Evolutionary conservation across 2,888 invertebrate genomes (phyloP).

Genomic region (Cosmopolites sordidus): DNA sequence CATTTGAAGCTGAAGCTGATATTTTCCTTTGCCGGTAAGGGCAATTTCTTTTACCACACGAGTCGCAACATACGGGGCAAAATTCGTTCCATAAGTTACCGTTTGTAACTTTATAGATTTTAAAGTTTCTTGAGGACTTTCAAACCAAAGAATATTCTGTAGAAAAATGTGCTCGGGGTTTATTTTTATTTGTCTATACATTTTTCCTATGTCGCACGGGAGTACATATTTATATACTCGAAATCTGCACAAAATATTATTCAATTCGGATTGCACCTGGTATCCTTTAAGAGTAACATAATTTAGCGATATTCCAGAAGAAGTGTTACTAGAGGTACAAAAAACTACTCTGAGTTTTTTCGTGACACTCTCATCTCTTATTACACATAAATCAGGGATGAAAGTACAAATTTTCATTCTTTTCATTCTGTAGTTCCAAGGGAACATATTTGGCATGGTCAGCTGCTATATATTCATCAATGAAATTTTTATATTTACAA

Average conservation of each 20-base stretch:
- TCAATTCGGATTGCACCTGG: constrained; percentile 13
- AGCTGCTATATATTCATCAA: constrained; percentile 4
- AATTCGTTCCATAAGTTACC: constrained; percentile 26
- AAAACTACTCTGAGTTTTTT: constrained; percentile 24
- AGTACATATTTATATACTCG: constrained; percentile 9
- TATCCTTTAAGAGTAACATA: constrained; percentile 13
- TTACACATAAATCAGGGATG: constrained; percentile 22
- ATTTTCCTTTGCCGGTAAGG: too few species aligned
- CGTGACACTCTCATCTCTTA: constrained; percentile 8
- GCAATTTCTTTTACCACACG: constrained; percentile 10
- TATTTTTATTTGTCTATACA: constrained; percentile 25
- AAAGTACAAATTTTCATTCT: constrained; percentile 6
- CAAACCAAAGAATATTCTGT: constrained; percentile 25
- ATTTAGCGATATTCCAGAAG: constrained; percentile 9
- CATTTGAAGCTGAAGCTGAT: constrained; percentile 10
- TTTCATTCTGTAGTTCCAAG: not conserved
- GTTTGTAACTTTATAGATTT: constrained; percentile 23
- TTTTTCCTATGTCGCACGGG: constrained; percentile 20
- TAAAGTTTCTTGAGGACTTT: constrained; percentile 13
- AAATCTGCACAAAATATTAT: constrained; percentile 10
- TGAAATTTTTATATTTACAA: constrained; percentile 6
- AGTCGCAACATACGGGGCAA: constrained; percentile 18
- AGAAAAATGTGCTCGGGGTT: constrained; percentile 17
- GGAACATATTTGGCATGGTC: constrained; percentile 8
- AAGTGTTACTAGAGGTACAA: constrained; percentile 11